Evolutionary conservation across 2,113 vertebrate genomes (phyloP).

Genomic region (Eretmochelys imbricata): DNA sequence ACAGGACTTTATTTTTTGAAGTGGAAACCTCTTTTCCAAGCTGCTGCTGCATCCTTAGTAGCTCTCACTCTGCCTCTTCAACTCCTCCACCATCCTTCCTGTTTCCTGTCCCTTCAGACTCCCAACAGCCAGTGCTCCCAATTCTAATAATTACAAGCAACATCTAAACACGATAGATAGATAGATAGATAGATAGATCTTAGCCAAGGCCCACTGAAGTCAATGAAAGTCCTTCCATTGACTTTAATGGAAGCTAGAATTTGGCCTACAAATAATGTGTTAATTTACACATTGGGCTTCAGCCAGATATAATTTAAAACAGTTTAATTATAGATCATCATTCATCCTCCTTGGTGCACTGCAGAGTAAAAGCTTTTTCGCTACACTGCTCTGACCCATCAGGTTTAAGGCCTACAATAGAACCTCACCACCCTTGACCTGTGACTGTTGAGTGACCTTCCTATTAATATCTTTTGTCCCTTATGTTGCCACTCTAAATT

Average conservation of each 20-base stretch:
- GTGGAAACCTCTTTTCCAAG: no score
- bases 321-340: slow-evolving; percentile 28
- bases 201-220: neutral
- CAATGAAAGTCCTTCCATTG: slow-evolving; percentile 16
- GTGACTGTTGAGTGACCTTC: neutral
- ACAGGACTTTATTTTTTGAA: no score
- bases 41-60: no score
- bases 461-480: neutral
- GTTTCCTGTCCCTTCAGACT: no score
- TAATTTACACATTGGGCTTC: slow-evolving; percentile 26
- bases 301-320: slow-evolving; percentile 25
- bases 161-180: no score
- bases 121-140: no score
- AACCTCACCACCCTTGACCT: neutral
- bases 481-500: neutral
- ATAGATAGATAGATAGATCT: neutral
- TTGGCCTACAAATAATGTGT: slow-evolving; percentile 28
- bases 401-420: neutral
- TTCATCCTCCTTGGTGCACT: neutral
- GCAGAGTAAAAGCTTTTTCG: slow-evolving; percentile 10
- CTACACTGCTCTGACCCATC: neutral
- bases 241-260: slow-evolving; percentile 8
- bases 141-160: no score
- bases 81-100: no score
- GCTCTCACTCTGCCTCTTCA: no score